These are phyloP conservation scores for Thaumetopoea pityocampa DNA, from an alignment of 1,140 invertebrate genomes.

Conservation along the genomic window DNA sequence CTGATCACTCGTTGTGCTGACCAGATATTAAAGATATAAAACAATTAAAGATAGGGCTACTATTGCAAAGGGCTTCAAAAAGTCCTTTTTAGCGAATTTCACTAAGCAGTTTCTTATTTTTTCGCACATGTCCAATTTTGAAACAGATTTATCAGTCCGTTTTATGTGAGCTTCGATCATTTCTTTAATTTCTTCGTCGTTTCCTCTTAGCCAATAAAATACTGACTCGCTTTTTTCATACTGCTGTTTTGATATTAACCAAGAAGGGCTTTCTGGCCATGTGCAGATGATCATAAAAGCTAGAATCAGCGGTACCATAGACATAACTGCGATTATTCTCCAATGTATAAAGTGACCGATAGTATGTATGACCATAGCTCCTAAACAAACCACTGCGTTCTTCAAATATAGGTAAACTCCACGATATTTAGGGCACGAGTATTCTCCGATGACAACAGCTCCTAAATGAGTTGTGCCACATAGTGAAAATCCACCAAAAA, in stretches of 20 bases:
- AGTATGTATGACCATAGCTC: slow-evolving; percentile 37
- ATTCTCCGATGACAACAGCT: too few relatives aligned
- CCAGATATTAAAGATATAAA: too few relatives aligned
- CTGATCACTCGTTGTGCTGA: too few relatives aligned
- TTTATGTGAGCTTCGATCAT: slow-evolving; percentile 38
- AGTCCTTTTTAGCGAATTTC: too few relatives aligned
- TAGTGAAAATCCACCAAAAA: slow-evolving; percentile 34
- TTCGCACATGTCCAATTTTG: too few relatives aligned
- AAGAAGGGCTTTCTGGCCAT: slow-evolving; percentile 50
- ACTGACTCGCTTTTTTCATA: slow-evolving; percentile 35
- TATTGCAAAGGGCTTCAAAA: too few relatives aligned
- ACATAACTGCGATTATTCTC: slow-evolving; percentile 37
- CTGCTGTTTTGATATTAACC: slow-evolving; percentile 35
- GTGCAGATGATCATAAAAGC: slow-evolving; percentile 33
- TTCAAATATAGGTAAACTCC: slow-evolving; percentile 51
- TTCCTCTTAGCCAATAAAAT: slow-evolving; percentile 44
- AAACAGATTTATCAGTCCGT: background rate
- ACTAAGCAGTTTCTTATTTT: too few relatives aligned
- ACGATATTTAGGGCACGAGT: slow-evolving; percentile 37
- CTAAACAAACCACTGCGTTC: slow-evolving; percentile 39
- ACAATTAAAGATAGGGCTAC: too few relatives aligned
- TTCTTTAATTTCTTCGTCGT: slow-evolving; percentile 25
- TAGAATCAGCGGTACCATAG: slow-evolving; percentile 24
- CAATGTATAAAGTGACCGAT: slow-evolving; percentile 34
- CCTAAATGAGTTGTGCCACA: too few relatives aligned